Conservation (phyloP, 64 coral and sea anemone species). For the Pachyseris speciosa region DNA sequence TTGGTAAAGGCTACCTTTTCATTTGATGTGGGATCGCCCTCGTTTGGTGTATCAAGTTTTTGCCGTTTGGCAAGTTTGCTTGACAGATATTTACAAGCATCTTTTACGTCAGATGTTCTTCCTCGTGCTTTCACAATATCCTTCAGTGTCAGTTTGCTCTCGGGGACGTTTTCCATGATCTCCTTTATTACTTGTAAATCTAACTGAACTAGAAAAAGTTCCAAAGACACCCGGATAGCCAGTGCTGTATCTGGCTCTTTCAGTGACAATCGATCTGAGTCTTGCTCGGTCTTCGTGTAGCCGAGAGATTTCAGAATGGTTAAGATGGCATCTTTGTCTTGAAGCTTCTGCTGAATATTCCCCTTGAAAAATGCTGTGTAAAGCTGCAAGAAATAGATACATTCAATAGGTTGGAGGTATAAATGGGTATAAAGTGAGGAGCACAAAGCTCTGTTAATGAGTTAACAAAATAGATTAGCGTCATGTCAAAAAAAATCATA, state of each 20-base stretch:
- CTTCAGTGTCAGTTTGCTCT: neutral
- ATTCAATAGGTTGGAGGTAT: too few relatives aligned
- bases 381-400: conserved; percentile 28
- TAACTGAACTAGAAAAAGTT: conserved; percentile 10
- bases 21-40: neutral
- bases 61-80: neutral
- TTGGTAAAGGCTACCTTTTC: neutral
- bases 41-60: neutral
- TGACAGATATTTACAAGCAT: neutral
- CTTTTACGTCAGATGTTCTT: neutral
- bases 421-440: too few relatives aligned
- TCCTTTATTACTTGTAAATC: conserved; percentile 20
- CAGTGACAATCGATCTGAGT: neutral
- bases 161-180: neutral
- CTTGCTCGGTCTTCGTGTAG: neutral
- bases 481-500: too few relatives aligned
- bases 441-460: too few relatives aligned
- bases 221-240: neutral
- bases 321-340: neutral
- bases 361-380: conserved; percentile 28
- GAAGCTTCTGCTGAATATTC: neutral
- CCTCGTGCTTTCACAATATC: neutral
- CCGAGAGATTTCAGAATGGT: neutral
- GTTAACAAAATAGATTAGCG: too few relatives aligned
- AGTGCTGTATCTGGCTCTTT: neutral